Percentiles rank a stretch among this genome's conserved stretches.
Evolutionary conservation across 2,113 vertebrate species (phyloP).

Genomic region (Siniperca knerii): DNA sequence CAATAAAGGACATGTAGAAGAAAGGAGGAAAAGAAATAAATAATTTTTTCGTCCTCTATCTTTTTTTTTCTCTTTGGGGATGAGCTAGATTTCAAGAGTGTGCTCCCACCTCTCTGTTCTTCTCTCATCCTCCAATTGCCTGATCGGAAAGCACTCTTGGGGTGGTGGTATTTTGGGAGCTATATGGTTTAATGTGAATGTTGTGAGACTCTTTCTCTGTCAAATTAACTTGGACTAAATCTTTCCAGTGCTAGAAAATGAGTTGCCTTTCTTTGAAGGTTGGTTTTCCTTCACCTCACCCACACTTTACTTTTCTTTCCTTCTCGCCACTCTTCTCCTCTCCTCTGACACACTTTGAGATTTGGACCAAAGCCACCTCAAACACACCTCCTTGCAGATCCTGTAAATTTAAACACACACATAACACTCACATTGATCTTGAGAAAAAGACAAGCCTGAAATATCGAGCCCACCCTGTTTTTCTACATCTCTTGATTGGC

Average conservation of each 20-base stretch:
- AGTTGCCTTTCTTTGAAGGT: slow-evolving; percentile 25
- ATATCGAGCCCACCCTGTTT: slow-evolving; percentile 30
- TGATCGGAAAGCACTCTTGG: slow-evolving; percentile 44
- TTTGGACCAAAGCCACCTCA: slow-evolving; percentile 31
- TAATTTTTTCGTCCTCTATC: slow-evolving; percentile 26
- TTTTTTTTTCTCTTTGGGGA: slow-evolving; percentile 34
- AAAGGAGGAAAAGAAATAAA: slow-evolving; percentile 22
- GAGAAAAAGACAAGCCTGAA: slow-evolving; percentile 39
- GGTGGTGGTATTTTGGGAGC: slow-evolving; percentile 56
- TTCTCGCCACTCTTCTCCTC: neutral
- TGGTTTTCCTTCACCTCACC: slow-evolving; percentile 31
- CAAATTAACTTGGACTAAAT: slow-evolving; percentile 49
- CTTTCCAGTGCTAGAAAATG: slow-evolving; percentile 12
- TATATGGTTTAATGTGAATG: slow-evolving; percentile 40
- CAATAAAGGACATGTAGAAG: slow-evolving; percentile 46
- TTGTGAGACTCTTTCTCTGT: slow-evolving; percentile 29
- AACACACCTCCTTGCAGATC: slow-evolving; percentile 3
- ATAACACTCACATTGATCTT: slow-evolving; percentile 29
- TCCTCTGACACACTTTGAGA: slow-evolving; percentile 9
- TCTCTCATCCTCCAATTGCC: slow-evolving; percentile 22
- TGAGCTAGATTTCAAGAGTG: slow-evolving; percentile 55
- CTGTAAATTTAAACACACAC: neutral
- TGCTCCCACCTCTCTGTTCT: slow-evolving; percentile 10
- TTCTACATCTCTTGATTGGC: slow-evolving; percentile 39
- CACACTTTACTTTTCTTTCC: slow-evolving; percentile 9